Percentiles rank a stretch among this genome's conserved stretches.
phyloP scores from a whole-genome alignment of 1,140 invertebrate species.

The Eriocheir sinensis region DNA sequence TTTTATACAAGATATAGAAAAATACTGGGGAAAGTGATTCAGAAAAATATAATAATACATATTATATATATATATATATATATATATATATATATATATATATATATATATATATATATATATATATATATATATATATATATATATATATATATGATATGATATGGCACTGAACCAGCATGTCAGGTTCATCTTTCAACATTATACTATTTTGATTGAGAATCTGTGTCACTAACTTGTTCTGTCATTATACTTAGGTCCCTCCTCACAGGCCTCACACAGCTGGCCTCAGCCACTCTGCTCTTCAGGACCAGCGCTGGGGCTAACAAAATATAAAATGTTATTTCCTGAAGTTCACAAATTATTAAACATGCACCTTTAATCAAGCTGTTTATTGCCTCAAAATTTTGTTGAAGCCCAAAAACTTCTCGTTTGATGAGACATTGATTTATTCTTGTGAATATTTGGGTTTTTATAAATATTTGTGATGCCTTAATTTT shows the following conservation, averaged over 20 bases:
- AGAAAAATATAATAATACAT: background rate
- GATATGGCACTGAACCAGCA: conserved; percentile 9
- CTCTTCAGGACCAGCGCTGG: background rate
- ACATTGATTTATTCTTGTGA: background rate
- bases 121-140: conserved; percentile 28
- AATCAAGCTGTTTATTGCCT: conserved; percentile 11
- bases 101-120: conserved; percentile 28
- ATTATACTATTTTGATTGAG: conserved; percentile 2
- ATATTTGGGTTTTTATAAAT: background rate
- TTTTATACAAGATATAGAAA: conserved; percentile 47
- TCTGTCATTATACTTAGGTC: background rate
- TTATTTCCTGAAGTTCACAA: background rate
- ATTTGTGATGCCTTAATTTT: background rate
- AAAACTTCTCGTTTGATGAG: background rate
- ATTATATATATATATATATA: conserved; percentile 28
- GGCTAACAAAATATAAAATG: background rate
- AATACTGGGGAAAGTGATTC: conserved; percentile 19
- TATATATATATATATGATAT: too few species aligned
- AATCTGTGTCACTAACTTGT: background rate
- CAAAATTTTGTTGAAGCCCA: background rate
- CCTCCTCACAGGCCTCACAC: background rate
- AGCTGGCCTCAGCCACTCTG: background rate
- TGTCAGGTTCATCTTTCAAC: background rate
- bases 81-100: conserved; percentile 21
- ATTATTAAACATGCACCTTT: background rate